These are phyloP conservation scores for Cochlearius cochlearius DNA, from an alignment of 2,113 vertebrate genomes.

Conservation along the genomic window DNA sequence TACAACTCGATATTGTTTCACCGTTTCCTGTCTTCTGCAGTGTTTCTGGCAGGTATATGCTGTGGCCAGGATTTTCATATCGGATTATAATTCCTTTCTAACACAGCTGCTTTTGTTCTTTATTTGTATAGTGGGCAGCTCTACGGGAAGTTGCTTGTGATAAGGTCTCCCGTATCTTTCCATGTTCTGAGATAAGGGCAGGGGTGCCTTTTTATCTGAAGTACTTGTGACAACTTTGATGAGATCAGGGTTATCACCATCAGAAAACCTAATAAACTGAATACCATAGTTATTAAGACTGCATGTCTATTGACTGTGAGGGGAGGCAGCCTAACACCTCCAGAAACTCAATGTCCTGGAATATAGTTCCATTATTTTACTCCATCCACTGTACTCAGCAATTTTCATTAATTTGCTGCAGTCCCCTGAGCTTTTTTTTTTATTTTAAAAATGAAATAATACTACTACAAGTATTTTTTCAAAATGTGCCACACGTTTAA, in stretches of 20 bases:
- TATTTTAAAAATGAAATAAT: not conserved
- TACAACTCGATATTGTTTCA: not conserved
- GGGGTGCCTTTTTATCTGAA: not conserved
- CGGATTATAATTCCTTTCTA: not conserved
- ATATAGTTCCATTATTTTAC: not conserved
- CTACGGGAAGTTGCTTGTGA: not conserved
- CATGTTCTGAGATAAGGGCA: not conserved
- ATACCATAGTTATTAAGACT: not conserved
- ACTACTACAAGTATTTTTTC: not conserved
- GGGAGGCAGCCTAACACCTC: not conserved
- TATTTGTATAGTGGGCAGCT: not conserved
- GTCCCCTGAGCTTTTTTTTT: conserved; percentile 12
- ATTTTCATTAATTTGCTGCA: not conserved
- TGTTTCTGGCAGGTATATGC: not conserved
- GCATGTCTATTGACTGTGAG: not conserved
- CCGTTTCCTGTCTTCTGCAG: not conserved
- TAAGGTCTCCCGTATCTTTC: not conserved
- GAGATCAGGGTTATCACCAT: not conserved
- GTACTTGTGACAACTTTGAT: not conserved
- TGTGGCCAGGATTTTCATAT: not conserved
- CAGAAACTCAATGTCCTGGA: not conserved
- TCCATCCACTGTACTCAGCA: not conserved
- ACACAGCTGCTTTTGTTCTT: conserved; percentile 8
- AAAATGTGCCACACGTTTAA: not conserved
- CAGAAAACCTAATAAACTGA: not conserved